Base-by-base conservation (phyloP, 2,888 invertebrate species). In the Caenorhabditis becei region DNA sequence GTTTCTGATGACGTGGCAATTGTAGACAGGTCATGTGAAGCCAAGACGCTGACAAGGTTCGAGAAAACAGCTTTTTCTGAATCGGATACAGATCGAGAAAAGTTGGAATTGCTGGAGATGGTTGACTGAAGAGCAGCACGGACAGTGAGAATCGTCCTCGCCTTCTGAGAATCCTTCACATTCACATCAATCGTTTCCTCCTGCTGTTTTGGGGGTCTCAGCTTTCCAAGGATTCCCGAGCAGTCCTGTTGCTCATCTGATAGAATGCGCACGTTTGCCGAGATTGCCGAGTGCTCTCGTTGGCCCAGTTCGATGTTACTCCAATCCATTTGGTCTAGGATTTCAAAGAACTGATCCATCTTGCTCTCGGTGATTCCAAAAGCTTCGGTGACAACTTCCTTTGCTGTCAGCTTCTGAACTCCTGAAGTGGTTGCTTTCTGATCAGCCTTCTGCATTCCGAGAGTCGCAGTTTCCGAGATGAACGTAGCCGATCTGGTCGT, bases 241-340 rank as follows among this genome's bases (percentile, higher is more conserved):
- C 61, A 66, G 41, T 59, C 47, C 16, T 59, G 44, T 14, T 74
- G 23, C 26, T 49, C 24, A 0, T 74, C 69, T 8, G 74, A 28
- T 20, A 75, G 18, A 14, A 51, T 3, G 44, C 53, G 61, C 7
- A 80, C 23, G 37, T 75, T 80, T 1, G 80, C 62, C 1, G 63
- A 41, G 26, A 80, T 37, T 4, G 47, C 47, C 0, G 74, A 59
- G 18, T 70, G 37, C 53, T 70, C 70, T 28, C 63, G 62, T 2
- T 59, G 59, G 0, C 53, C n/a, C 16, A 80, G 16, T n/a, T 63
- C 51, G n/a, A 80, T 65, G 8, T 70, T 63, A 28, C 69, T 74
- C 80, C 80, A 80, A 49, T 80, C 80, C 32, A 75, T 65, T 24
- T 75, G 49, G 16, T 69, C 74, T 8, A 61, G 24, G 18, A 80